Conservation (phyloP, 2,113 vertebrate genomes). For the Lycaon pictus region DNA sequence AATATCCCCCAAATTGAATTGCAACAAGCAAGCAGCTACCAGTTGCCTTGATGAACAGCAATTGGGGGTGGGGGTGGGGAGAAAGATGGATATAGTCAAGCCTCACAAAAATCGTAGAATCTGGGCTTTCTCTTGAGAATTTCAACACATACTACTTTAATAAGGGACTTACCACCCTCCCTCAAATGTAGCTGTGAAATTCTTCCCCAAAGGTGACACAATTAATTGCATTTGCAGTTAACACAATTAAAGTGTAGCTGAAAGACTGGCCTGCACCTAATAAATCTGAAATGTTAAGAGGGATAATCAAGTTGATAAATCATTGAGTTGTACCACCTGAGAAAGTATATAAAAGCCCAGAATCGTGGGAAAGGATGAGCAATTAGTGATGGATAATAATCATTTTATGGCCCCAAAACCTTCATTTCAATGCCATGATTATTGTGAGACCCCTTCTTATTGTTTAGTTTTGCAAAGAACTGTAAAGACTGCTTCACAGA, state of each 20-base stretch:
- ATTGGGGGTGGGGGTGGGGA: constrained; percentile 4
- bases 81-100: constrained; percentile 75
- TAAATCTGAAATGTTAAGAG: constrained; percentile 76
- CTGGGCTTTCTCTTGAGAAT: constrained; percentile 85
- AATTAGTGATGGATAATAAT: background rate
- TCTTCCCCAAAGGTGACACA: constrained; percentile 77
- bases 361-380: constrained; percentile 51
- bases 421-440: background rate
- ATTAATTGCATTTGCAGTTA: constrained; percentile 82
- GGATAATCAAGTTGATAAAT: constrained; percentile 73
- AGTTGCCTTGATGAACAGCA: constrained; percentile 79
- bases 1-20: constrained; percentile 82
- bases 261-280: constrained; percentile 68
- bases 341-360: constrained; percentile 59
- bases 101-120: constrained; percentile 82
- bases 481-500: background rate
- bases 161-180: constrained; percentile 78
- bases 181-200: constrained; percentile 82
- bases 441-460: background rate
- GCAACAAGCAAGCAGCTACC: constrained; percentile 80
- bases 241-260: constrained; percentile 74
- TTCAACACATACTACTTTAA: constrained; percentile 82
- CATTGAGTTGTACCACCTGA: constrained; percentile 61
- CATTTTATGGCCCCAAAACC: too few species aligned
- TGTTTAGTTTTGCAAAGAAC: background rate